Percentiles rank a stretch among this genome's conserved stretches.
These are phyloP conservation scores for Xyrauchen texanus DNA, from an alignment of 2,113 vertebrate species.

Conservation along the genomic window DNA sequence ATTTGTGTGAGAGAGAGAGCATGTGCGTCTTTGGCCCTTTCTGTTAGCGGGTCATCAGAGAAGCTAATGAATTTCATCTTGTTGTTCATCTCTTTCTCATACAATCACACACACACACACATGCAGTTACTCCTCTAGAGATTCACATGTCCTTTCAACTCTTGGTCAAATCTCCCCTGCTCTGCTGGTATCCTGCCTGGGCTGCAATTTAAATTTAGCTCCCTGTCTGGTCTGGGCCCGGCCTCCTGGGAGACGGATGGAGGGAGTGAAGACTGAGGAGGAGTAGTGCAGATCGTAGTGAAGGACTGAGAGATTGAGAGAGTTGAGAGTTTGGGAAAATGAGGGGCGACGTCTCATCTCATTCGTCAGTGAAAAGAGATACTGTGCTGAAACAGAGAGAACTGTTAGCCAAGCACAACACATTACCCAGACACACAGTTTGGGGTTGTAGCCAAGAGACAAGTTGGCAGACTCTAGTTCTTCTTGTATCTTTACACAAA, in stretches of 20 bases:
- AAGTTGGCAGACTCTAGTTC: slow-evolving; percentile 18
- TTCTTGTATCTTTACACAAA: neutral
- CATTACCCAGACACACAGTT: slow-evolving; percentile 42
- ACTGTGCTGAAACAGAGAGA: slow-evolving; percentile 74
- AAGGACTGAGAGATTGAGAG: slow-evolving; percentile 65
- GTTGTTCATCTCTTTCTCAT: slow-evolving; percentile 54
- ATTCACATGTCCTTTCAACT: slow-evolving; percentile 30
- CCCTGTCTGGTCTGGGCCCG: slow-evolving; percentile 53
- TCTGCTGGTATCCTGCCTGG: slow-evolving; percentile 30
- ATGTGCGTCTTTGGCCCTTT: slow-evolving; percentile 55
- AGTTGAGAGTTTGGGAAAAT: slow-evolving; percentile 63
- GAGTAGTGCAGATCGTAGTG: slow-evolving; percentile 57
- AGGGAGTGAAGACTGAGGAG: slow-evolving; percentile 13
- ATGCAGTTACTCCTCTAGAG: neutral
- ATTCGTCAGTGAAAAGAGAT: slow-evolving; percentile 79
- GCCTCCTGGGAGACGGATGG: slow-evolving; percentile 51
- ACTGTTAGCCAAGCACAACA: slow-evolving; percentile 75
- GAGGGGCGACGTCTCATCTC: slow-evolving; percentile 75
- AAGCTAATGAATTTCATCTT: slow-evolving; percentile 99
- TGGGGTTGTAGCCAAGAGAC: slow-evolving; percentile 25
- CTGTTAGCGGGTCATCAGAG: slow-evolving; percentile 90
- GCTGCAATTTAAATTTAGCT: slow-evolving; percentile 65
- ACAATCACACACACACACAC: slow-evolving; percentile 10
- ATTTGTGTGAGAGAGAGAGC: slow-evolving; percentile 64
- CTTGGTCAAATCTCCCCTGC: slow-evolving; percentile 35